Evolutionary conservation across 2,797 vertebrate genomes (phyloP), one percentile per base, ranked within the genome.

Genomic region (Xiphophorus birchmanni): DNA sequence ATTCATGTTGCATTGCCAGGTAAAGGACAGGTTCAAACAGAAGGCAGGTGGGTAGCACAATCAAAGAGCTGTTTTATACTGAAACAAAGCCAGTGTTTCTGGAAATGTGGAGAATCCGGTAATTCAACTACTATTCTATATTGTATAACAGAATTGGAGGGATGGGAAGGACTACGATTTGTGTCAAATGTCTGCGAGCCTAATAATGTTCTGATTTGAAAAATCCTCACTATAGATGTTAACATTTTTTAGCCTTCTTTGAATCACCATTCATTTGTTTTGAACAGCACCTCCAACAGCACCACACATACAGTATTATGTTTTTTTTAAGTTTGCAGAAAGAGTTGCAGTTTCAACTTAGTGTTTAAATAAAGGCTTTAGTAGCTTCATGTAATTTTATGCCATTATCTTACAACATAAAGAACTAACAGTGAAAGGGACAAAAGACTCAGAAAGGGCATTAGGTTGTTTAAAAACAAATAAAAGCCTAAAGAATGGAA

Each of bases 361-460:
- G 69, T 45, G 26, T 29, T 72, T 29, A 45, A 71, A 45, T 45
- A 45, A 72, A 72, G 42, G 69, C 40, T 72, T 72, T 72, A 17
- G 13, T 8, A 26, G 26, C 13, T 17, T 29, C 2, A 9, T 45
- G 42, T 45, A n/a, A 45, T 45, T 29, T 17, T 45, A 44, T 72
- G 69, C 12, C 23, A 72, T 71, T 71, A 71, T 72, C 13, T n/a
- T n/a, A 72, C 42, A 72, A 72, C 26, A 72, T 17, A 72, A 72
- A 29, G 26, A 7, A 72, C 13, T 29, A 12, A 72, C 44, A 72
- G 26, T 17, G 37, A 69, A 72, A 45, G 40, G 44, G 42, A 72
- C 69, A 72, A 72, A 72, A 45, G 23, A 45, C 26, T n/a, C 42
- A 44, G 26, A 6, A 72, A 29, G 26, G 42, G 23, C 29, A 72